Evolutionary conservation across 1,140 invertebrate species (phyloP).

Genomic region (Drosophila carrolli): DNA sequence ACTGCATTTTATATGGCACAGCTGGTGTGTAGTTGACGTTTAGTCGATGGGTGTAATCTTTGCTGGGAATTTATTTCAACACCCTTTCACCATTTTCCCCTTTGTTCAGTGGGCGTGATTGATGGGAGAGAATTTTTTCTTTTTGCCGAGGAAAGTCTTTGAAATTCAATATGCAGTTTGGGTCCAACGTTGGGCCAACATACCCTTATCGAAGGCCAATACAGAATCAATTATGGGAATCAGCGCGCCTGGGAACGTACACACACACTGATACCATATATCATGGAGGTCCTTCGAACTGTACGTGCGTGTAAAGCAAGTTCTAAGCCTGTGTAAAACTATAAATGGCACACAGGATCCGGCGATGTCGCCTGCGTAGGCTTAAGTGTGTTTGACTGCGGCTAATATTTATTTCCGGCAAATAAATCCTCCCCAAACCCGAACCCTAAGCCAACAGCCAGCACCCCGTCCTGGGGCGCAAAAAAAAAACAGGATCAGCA

Average conservation of each 20-base stretch:
- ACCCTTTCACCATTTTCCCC: not conserved
- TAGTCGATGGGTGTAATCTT: conserved; percentile 47
- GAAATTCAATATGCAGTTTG: conserved; percentile 74
- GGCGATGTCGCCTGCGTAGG: conserved; percentile 53
- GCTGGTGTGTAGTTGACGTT: conserved; percentile 51
- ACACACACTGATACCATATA: conserved; percentile 29
- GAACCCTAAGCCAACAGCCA: conserved; percentile 26
- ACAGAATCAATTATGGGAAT: conserved; percentile 84
- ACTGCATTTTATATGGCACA: conserved; percentile 19
- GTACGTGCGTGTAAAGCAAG: conserved; percentile 76
- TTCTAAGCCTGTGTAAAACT: conserved; percentile 81
- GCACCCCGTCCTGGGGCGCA: conserved; percentile 13
- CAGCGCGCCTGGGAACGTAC: conserved; percentile 56
- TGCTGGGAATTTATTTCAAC: conserved; percentile 25
- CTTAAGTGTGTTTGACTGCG: conserved; percentile 83
- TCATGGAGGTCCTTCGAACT: conserved; percentile 43
- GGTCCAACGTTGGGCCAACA: conserved; percentile 28
- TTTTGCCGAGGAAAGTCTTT: conserved; percentile 52
- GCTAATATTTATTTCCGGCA: conserved; percentile 84
- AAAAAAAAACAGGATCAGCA: conserved; percentile 43
- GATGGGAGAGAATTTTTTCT: conserved; percentile 32
- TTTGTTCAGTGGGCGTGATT: conserved; percentile 34
- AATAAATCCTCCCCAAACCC: conserved; percentile 73
- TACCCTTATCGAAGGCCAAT: conserved; percentile 60
- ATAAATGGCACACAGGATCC: conserved; percentile 66